Percentiles rank a stretch among this genome's conserved stretches.
These are phyloP conservation scores for Microcebus ravelobensis DNA, from an alignment of 2,113 vertebrate genomes.

Conservation along the genomic window DNA sequence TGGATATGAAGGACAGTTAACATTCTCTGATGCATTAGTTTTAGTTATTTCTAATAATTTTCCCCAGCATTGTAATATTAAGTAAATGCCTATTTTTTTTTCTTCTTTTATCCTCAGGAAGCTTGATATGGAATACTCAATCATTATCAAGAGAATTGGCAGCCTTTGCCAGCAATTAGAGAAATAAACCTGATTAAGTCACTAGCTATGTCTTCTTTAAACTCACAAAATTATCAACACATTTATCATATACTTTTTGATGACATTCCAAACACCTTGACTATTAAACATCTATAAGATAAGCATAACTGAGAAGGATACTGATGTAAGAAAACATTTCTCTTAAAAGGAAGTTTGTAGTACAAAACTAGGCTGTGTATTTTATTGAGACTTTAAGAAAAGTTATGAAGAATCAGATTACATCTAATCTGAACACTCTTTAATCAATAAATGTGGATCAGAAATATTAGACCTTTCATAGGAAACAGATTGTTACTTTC, in stretches of 20 bases:
- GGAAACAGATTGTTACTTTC: neutral
- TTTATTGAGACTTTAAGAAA: neutral
- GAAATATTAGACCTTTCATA: neutral
- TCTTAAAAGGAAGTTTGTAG: neutral
- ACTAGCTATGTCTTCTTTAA: neutral
- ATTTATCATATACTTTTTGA: neutral
- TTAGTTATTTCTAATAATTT: neutral
- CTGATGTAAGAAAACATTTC: neutral
- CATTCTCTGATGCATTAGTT: neutral
- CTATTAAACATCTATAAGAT: neutral
- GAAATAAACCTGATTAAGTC: neutral
- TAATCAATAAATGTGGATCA: neutral
- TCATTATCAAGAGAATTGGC: neutral
- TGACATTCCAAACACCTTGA: neutral
- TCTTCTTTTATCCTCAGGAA: neutral
- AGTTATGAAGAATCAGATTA: neutral
- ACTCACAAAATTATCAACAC: neutral
- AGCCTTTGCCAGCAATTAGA: neutral
- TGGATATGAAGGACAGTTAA: neutral
- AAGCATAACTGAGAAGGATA: neutral
- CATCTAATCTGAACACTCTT: neutral
- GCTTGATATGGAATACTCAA: neutral
- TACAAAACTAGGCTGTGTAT: neutral
- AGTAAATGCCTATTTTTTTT: neutral
- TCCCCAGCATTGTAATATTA: neutral